Conservation (phyloP, 2,888 invertebrate genomes). For the Lasioglossum pauxillum region DNA sequence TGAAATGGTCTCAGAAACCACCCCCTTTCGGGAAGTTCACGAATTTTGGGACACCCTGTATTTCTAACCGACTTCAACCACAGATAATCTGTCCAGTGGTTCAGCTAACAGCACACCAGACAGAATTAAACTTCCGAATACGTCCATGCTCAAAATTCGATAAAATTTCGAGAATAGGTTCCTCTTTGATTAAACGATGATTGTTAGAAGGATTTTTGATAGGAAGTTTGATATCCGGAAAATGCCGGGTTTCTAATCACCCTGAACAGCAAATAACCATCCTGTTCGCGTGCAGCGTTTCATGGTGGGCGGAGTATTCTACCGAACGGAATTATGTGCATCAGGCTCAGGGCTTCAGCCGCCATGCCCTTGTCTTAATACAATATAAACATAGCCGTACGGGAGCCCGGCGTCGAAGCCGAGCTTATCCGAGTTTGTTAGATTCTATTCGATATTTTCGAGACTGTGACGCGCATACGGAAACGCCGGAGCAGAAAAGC, state of each 20-base stretch:
- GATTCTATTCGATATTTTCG: constrained; percentile 58
- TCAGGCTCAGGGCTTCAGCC: background rate
- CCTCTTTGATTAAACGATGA: too few species aligned
- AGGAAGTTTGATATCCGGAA: background rate
- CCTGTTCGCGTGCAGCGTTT: background rate
- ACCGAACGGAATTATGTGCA: background rate
- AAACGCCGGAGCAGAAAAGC: background rate
- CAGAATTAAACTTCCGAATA: too few species aligned
- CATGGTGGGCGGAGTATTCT: background rate
- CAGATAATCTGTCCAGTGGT: too few species aligned
- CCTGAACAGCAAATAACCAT: background rate
- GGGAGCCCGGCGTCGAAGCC: constrained; percentile 10
- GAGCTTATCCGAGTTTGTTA: constrained; percentile 48
- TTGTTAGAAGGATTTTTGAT: too few species aligned
- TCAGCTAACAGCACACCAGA: background rate
- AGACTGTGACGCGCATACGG: constrained; percentile 48
- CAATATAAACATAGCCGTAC: constrained; percentile 26
- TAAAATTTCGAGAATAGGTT: too few species aligned
- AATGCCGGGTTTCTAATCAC: background rate
- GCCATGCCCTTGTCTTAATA: constrained; percentile 33
- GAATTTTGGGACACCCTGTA: too few species aligned
- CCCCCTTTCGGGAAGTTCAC: too few species aligned
- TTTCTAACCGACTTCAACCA: too few species aligned
- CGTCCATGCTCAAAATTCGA: background rate
- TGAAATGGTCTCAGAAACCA: too few species aligned